phyloP scores from a whole-genome alignment of 2,113 vertebrate genomes.

The Damaliscus lunatus region DNA sequence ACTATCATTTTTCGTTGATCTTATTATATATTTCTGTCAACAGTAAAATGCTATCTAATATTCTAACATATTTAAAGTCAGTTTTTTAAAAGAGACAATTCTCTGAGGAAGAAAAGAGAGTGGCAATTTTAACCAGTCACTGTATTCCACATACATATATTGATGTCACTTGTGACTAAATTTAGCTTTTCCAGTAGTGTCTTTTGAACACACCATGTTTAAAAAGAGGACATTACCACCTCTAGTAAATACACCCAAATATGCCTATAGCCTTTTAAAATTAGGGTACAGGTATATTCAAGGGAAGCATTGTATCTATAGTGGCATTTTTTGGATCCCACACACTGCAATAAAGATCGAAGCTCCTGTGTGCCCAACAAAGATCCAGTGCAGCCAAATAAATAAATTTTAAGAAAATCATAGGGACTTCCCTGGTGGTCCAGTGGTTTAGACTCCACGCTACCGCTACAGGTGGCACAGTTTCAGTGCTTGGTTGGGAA shows the following conservation, averaged over 20 bases:
- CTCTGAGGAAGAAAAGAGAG: not conserved
- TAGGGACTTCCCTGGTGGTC: not conserved
- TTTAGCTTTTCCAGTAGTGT: not conserved
- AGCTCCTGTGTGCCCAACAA: not conserved
- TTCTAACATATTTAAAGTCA: not conserved
- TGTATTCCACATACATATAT: not conserved
- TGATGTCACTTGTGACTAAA: not conserved
- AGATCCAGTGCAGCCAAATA: not conserved
- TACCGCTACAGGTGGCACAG: not conserved
- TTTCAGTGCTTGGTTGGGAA: not conserved
- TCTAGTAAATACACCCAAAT: not conserved
- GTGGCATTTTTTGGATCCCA: not conserved
- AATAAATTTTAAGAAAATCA: not conserved
- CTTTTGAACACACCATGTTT: not conserved
- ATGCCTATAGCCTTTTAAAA: not conserved
- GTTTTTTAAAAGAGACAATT: not conserved
- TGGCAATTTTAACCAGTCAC: not conserved
- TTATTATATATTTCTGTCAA: not conserved
- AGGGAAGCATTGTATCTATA: not conserved
- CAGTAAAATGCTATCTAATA: not conserved
- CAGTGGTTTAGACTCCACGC: not conserved
- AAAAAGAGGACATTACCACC: not conserved
- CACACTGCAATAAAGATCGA: not conserved
- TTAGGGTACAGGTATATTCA: not conserved
- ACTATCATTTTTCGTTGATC: not conserved